Percentiles rank a stretch among this genome's conserved stretches.
phyloP scores from a whole-genome alignment of 2,888 invertebrate species.

The Drosophila cognata region DNA sequence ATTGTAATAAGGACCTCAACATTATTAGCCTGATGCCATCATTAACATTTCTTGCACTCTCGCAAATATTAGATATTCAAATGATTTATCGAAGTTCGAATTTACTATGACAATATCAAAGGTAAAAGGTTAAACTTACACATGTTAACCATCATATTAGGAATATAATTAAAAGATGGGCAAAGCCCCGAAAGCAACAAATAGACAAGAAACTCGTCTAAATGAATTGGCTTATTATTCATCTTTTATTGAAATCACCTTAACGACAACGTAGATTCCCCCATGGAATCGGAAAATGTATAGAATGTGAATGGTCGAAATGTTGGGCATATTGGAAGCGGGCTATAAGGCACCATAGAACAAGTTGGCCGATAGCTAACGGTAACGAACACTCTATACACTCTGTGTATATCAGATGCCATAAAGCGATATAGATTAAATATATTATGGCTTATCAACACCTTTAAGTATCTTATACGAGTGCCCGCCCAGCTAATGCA shows the following conservation, averaged over 20 bases:
- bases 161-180: not conserved
- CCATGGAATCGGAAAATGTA: not conserved
- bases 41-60: not conserved
- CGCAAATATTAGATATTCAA: not conserved
- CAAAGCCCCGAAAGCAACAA: not conserved
- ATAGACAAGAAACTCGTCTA: not conserved
- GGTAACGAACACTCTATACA: not conserved
- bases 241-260: not conserved
- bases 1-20: not conserved
- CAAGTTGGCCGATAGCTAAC: not conserved
- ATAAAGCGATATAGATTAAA: constrained; percentile 4
- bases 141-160: not conserved
- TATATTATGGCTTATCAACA: constrained; percentile 10
- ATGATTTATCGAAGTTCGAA: not conserved
- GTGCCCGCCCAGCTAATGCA: not conserved
- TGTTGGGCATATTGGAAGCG: not conserved
- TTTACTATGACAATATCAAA: not conserved
- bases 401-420: not conserved
- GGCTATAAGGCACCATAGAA: not conserved
- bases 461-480: not conserved
- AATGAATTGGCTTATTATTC: not conserved
- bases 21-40: not conserved
- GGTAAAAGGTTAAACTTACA: not conserved
- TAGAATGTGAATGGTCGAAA: not conserved
- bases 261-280: not conserved